phyloP scores from a whole-genome alignment of 2,113 vertebrate species.

The Origma solitaria region DNA sequence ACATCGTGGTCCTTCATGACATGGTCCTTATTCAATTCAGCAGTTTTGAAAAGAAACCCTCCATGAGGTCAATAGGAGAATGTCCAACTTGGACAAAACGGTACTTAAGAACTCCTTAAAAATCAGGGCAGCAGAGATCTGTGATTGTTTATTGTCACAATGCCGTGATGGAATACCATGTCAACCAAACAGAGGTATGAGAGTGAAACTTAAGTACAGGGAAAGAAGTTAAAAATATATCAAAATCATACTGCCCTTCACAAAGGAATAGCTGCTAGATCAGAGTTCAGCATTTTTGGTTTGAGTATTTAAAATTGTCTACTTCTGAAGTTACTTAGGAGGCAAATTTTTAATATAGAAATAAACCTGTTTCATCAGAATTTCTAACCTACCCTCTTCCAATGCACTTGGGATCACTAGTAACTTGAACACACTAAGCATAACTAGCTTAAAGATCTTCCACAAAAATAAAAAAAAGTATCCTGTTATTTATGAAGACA shows the following conservation, averaged over 20 bases:
- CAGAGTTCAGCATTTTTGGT: not conserved
- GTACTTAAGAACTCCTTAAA: not conserved
- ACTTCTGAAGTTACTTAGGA: not conserved
- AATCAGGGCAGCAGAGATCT: not conserved
- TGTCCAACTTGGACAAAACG: not conserved
- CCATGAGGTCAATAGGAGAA: not conserved
- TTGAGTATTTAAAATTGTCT: not conserved
- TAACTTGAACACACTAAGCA: not conserved
- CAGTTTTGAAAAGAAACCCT: not conserved
- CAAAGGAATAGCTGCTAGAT: not conserved
- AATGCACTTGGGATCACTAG: not conserved
- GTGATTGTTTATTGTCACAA: not conserved
- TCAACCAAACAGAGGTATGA: not conserved
- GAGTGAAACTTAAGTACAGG: not conserved
- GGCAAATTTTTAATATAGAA: not conserved
- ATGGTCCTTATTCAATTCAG: not conserved
- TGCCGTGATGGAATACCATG: not conserved
- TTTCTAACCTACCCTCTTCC: not conserved
- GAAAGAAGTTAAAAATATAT: not conserved
- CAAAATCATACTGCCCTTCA: not conserved
- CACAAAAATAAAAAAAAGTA: not conserved
- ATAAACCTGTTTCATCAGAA: not conserved
- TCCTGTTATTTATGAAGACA: not conserved
- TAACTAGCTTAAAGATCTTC: not conserved
- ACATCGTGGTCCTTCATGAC: not conserved